Base-by-base conservation (phyloP, 37 sponge, comb jelly and placozoan genomes). In the Ephydatia muelleri region DNA sequence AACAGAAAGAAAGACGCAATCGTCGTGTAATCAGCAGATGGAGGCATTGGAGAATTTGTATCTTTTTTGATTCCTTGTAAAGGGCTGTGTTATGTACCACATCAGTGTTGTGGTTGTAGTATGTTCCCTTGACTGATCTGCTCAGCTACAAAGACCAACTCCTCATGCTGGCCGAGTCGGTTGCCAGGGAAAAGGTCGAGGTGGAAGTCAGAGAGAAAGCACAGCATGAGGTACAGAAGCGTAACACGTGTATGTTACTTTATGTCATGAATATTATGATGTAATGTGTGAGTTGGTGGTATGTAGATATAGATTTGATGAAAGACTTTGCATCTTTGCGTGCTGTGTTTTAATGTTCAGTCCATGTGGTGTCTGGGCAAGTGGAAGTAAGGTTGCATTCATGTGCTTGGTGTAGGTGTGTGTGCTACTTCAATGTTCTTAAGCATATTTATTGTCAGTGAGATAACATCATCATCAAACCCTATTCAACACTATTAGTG, bases 11-110 rank as follows among this genome's bases (percentile, higher is more conserved):
- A 68, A 78, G 29, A 66, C 73, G n/a, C 49, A 85, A 69, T 29
- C 31, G 76, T 29, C 31, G 3, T 84, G 79, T 8, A 30, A 47
- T 19, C 78, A 86, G 12, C 70, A 86, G 25, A 73, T 93, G 28
- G 90, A 93, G 67, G 82, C 91, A 22, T 74, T 93, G 84, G 94
- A 93, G 78, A 92, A 92, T 36, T 89, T 81, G 90, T 90, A 90
- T 79, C 66, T 68, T 80, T 8, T 36, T 4, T 38, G 11, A 25
- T 69, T n/a, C 19, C 34, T 6, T 32, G 68, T 31, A 34, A n/a
- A 31, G 30, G 35, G 33, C 23, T 69, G 33, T 14, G 12, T 65
- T 57, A 27, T 72, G 25, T 48, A 67, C 70, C 48, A 25, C 30
- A 27, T 19, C 19, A 16, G 40, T 76, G 36, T 35, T 25, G 14